phyloP scores from a whole-genome alignment of 2,113 vertebrate species.

The Dasyornis broadbenti region DNA sequence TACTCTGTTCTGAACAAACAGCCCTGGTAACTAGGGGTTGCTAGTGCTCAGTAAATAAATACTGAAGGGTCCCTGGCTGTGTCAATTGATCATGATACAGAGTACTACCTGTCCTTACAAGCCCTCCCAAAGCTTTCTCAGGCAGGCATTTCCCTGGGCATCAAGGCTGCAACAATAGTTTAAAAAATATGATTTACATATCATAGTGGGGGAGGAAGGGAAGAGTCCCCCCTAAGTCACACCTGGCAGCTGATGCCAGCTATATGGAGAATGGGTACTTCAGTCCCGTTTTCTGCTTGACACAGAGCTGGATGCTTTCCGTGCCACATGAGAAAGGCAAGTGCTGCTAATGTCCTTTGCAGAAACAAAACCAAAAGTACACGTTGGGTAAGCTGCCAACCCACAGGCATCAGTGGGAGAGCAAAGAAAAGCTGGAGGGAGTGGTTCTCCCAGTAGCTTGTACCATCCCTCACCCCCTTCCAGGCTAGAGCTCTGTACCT shows the following conservation, averaged over 20 bases:
- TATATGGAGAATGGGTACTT: neutral
- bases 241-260: neutral
- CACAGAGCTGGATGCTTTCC: neutral
- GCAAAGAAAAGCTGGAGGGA: neutral
- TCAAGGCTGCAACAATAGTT: neutral
- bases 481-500: neutral
- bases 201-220: neutral
- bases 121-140: neutral
- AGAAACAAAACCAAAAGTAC: neutral
- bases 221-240: neutral
- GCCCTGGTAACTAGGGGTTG: neutral
- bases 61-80: neutral
- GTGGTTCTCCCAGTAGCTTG: neutral
- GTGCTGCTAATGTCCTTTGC: neutral
- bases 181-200: neutral
- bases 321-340: neutral
- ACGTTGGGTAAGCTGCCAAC: neutral
- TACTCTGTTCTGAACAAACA: neutral
- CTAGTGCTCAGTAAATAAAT: neutral
- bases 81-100: neutral
- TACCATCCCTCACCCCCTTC: neutral
- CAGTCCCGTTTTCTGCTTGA: neutral
- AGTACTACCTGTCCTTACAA: neutral
- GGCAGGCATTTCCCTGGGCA: neutral
- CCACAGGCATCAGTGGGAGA: neutral